A percentile compares a stretch with the other conserved stretches of the same genome.
Evolutionary conservation across 2,113 vertebrate genomes (phyloP).

Genomic region (Crypturellus undulatus): DNA sequence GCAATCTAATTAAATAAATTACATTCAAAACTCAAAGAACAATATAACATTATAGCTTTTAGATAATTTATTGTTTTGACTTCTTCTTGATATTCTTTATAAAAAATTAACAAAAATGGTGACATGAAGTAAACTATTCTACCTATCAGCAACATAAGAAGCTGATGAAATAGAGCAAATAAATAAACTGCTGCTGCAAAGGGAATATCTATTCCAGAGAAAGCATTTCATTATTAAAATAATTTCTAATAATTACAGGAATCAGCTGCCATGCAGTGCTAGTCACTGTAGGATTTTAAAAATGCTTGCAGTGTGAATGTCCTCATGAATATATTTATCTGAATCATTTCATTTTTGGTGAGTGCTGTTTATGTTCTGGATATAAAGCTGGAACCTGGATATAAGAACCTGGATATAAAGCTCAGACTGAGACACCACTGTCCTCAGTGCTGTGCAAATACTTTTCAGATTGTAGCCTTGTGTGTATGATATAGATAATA

Average conservation of each 20-base stretch:
- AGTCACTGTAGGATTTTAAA: not conserved
- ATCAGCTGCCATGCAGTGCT: not conserved
- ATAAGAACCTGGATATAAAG: fast-evolving
- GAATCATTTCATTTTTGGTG: not conserved
- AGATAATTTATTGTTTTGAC: constrained; percentile 47
- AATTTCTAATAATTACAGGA: constrained; percentile 10
- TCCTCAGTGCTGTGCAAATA: not conserved
- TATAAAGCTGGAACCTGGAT: fast-evolving
- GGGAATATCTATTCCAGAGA: not conserved
- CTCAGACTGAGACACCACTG: not conserved
- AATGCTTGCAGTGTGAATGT: not conserved
- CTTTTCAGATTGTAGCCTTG: not conserved
- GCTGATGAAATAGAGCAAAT: not conserved
- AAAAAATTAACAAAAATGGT: constrained; percentile 1
- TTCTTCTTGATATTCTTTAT: constrained; percentile 23
- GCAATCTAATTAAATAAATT: constrained; percentile 16
- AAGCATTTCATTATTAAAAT: not conserved
- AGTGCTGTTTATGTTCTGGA: not conserved
- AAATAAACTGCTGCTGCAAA: not conserved
- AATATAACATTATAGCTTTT: constrained; percentile 38
- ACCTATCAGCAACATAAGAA: not conserved
- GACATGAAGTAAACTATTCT: constrained; percentile 4
- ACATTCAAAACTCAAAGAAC: not conserved
- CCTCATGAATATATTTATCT: not conserved
- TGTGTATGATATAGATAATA: not conserved